Evolutionary conservation across 2,113 vertebrate genomes (phyloP).

Genomic region (Myrmecophaga tridactyla): DNA sequence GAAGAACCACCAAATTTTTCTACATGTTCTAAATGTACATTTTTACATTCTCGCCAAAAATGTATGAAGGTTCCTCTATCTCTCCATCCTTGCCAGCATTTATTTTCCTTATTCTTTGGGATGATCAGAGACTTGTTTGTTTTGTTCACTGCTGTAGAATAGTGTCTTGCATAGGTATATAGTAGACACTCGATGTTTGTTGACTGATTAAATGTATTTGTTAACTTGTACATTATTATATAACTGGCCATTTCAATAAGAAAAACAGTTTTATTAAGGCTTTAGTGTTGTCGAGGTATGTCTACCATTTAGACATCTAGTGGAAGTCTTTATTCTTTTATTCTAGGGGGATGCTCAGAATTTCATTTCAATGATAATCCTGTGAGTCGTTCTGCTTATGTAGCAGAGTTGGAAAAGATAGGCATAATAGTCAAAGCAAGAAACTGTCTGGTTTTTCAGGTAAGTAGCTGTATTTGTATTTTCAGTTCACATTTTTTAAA

Average conservation of each 20-base stretch:
- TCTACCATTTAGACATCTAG: background rate
- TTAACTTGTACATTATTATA: background rate
- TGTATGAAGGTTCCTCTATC: no score
- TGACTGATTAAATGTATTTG: background rate
- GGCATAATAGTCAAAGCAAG: slow-evolving; percentile 91
- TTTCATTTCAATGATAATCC: slow-evolving; percentile 84
- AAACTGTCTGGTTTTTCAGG: slow-evolving; percentile 97
- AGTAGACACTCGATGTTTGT: background rate
- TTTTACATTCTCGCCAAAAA: no score
- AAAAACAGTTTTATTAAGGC: background rate
- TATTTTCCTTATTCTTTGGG: no score
- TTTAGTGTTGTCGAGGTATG: background rate
- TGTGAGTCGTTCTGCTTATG: slow-evolving; percentile 85
- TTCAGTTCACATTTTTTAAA: slow-evolving; percentile 13
- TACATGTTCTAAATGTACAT: no score
- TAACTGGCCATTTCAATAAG: background rate
- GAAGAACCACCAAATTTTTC: no score
- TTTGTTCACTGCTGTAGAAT: background rate
- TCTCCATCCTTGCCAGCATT: no score
- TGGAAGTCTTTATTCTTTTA: slow-evolving; percentile 4
- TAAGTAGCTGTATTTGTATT: slow-evolving; percentile 73
- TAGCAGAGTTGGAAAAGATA: slow-evolving; percentile 87
- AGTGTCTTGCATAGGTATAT: background rate
- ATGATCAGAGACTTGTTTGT: background rate
- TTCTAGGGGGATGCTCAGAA: slow-evolving; percentile 87